Evolutionary conservation across 2,888 invertebrate genomes (phyloP).

Genomic region (Venusia cambrica): DNA sequence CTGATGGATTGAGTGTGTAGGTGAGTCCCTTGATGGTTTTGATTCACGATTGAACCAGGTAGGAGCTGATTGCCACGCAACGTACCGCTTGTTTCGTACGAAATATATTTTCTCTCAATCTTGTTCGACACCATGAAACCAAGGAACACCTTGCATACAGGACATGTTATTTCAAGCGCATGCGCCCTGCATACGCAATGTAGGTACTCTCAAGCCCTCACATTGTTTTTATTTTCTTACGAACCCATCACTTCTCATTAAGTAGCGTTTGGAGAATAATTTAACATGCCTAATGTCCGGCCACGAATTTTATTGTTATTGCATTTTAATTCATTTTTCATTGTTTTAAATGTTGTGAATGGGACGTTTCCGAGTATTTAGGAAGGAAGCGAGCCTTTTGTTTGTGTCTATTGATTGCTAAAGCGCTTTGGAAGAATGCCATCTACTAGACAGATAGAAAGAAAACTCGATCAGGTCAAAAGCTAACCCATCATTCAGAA

Average conservation of each 20-base stretch:
- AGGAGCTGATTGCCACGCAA: too few relatives aligned
- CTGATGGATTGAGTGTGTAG: too few relatives aligned
- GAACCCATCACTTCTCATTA: constrained; percentile 81
- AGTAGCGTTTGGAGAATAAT: constrained; percentile 79
- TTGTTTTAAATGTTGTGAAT: constrained; percentile 64
- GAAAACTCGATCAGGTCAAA: too few relatives aligned
- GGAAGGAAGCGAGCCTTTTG: constrained; percentile 66
- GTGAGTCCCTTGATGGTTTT: too few relatives aligned
- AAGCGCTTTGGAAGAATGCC: constrained; percentile 30
- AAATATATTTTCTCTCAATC: constrained; percentile 50
- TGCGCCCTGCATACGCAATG: constrained; percentile 70
- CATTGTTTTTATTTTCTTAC: constrained; percentile 76
- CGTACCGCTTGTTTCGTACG: too few relatives aligned
- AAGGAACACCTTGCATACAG: constrained; percentile 70
- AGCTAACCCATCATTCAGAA: too few relatives aligned
- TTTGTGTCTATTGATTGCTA: constrained; percentile 49
- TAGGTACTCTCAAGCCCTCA: constrained; percentile 54
- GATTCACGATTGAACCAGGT: too few relatives aligned
- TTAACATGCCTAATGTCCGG: constrained; percentile 78
- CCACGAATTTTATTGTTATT: constrained; percentile 80
- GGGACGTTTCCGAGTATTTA: constrained; percentile 60
- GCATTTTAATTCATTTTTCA: constrained; percentile 79
- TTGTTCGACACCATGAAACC: constrained; percentile 41
- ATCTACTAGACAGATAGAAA: constrained; percentile 10
- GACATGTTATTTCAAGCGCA: constrained; percentile 68